A percentile compares a stretch with the other conserved stretches of the same genome.
phyloP scores from a whole-genome alignment of 2,113 vertebrate species.

The Anolis carolinensis region DNA sequence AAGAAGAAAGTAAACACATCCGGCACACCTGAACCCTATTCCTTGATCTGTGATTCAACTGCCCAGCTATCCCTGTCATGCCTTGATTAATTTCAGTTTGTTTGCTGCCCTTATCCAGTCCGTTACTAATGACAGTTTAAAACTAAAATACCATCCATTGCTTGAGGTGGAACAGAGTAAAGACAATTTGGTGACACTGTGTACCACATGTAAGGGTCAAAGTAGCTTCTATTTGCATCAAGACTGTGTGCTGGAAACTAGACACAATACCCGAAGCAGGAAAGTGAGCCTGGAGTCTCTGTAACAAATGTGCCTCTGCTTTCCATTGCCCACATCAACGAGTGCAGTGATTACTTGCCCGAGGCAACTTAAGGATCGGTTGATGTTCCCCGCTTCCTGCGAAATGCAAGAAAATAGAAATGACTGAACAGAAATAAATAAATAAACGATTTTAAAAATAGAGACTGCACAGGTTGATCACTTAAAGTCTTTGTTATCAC shows the following conservation, averaged over 20 bases:
- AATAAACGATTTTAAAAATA: not conserved
- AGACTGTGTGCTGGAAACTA: not conserved
- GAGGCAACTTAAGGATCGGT: conserved; percentile 91
- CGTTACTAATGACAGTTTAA: too few species aligned
- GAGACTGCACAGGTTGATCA: not conserved
- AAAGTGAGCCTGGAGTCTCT: conserved; percentile 97
- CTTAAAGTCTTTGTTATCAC: not conserved
- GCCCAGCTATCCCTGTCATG: too few species aligned
- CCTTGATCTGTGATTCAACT: too few species aligned
- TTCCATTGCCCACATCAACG: conserved; percentile 92
- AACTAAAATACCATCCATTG: too few species aligned
- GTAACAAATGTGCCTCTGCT: conserved; percentile 92
- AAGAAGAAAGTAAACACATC: too few species aligned
- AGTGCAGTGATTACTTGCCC: conserved; percentile 94
- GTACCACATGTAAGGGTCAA: too few species aligned
- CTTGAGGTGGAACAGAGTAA: too few species aligned
- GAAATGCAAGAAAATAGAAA: not conserved
- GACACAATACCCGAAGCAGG: conserved; percentile 83
- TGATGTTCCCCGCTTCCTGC: conserved; percentile 96
- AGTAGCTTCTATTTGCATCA: not conserved
- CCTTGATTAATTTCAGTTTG: too few species aligned
- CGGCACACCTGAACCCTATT: too few species aligned
- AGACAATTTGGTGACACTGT: too few species aligned
- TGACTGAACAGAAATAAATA: not conserved
- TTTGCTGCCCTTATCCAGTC: too few species aligned